phyloP scores from a whole-genome alignment of 2,797 vertebrate species.

The Parauchenoglanis punctatus region DNA sequence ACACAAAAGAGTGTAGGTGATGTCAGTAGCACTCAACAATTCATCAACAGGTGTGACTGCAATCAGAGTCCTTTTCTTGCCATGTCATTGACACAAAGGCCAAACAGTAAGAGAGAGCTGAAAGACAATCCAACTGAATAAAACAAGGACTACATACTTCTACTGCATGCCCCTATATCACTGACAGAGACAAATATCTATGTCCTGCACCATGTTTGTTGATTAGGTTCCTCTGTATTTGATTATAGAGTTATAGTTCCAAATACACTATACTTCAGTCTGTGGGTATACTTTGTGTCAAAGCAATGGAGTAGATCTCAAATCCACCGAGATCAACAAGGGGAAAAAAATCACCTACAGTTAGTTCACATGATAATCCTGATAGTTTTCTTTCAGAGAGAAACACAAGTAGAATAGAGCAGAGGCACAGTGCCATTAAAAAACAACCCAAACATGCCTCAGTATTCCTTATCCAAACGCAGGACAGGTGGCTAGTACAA shows the following conservation, averaged over 20 bases:
- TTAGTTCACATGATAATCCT: neutral
- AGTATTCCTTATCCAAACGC: slow-evolving; percentile 24
- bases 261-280: neutral
- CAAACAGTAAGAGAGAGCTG: slow-evolving; percentile 46
- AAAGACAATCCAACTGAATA: neutral
- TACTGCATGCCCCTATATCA: neutral
- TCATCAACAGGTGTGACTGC: slow-evolving; percentile 65
- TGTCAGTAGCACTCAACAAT: slow-evolving; percentile 69
- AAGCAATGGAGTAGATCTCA: neutral
- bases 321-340: neutral
- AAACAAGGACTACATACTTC: neutral
- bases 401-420: neutral
- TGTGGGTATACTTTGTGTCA: neutral
- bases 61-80: slow-evolving; percentile 67
- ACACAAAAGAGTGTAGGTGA: slow-evolving; percentile 43
- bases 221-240: neutral
- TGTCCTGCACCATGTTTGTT: neutral
- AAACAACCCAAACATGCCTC: slow-evolving; percentile 30
- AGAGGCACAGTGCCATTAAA: slow-evolving; percentile 12
- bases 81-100: slow-evolving; percentile 52
- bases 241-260: neutral
- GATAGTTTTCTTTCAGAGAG: neutral
- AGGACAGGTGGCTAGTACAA: slow-evolving; percentile 52
- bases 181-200: neutral
- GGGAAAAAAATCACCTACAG: neutral